Base-by-base conservation (phyloP, 2,888 invertebrate genomes). In the Elegia similella region DNA sequence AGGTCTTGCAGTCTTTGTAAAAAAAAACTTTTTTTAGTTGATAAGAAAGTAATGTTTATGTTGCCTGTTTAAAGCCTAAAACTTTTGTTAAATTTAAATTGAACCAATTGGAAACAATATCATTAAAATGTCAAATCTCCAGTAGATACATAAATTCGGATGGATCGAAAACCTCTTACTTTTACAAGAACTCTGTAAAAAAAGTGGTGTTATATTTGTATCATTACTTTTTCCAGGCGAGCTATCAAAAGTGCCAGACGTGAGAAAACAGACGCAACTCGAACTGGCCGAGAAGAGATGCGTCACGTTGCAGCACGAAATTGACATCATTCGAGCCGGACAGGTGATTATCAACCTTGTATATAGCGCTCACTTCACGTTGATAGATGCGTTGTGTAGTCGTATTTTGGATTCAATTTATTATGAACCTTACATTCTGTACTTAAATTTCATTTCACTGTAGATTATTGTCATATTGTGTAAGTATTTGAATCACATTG, bases 201-300 rank as follows among this genome's bases (percentile, higher is more conserved):
- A n/a, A n/a, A n/a, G n/a, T n/a, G n/a, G n/a, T n/a, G n/a, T n/a
- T n/a, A n/a, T n/a, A n/a, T n/a, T 52, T n/a, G 8, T 50, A 12
- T 50, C 34, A 56, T 12, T 52, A 17, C 5, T 44, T 34, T 34
- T 78, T 80, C 3, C 81, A 92, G 92, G 80, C 61, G 88, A 89
- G 63, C 75, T 92, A 7, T 76, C 84, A 10, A 90, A 91, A 73
- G 90, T 90, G 1, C 88, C 90, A 0, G 91, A 91, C 56, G 87
- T 91, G 0, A 72, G 89, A n/a, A 92, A 90, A 48, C 86, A 88
- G 57, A 79, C 84, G 0, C 84, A 90, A 58, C 70, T 92, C 1
- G 91, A 90, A 59, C 82, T 90, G 0, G 88, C 91, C 0, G 86
- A 91, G 55, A 83, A 80, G 59, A 72, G 92, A 2, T 88, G 88